Evolutionary conservation across 2,797 vertebrate genomes (phyloP).

Genomic region (Chelmon rostratus): DNA sequence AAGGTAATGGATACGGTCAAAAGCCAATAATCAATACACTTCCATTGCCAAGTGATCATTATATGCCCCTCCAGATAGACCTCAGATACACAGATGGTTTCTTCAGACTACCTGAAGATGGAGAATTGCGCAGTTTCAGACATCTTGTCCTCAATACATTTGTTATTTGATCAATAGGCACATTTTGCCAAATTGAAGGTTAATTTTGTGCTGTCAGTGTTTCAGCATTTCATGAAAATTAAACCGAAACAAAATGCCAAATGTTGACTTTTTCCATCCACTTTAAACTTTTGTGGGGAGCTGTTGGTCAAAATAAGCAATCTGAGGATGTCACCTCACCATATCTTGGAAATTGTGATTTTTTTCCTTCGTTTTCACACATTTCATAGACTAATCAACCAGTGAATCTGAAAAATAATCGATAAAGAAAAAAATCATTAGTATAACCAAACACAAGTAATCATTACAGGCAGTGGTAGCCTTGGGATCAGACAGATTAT

Average conservation of each 20-base stretch:
- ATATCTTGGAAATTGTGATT: background rate
- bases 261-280: background rate
- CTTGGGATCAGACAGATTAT: constrained; percentile 12
- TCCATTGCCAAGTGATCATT: constrained; percentile 43
- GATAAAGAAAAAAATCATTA: constrained; percentile 11
- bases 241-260: background rate
- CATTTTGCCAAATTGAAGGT: background rate
- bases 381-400: constrained; percentile 9
- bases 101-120: constrained; percentile 5
- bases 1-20: constrained; percentile 65
- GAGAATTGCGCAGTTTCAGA: background rate
- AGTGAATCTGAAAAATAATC: background rate
- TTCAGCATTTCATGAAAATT: background rate
- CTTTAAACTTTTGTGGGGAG: background rate
- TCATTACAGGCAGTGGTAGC: background rate
- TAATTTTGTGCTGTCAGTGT: background rate
- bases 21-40: constrained; percentile 63
- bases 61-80: constrained; percentile 41
- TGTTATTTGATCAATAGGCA: background rate
- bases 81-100: constrained; percentile 18
- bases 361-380: background rate
- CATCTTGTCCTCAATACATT: background rate
- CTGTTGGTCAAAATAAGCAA: background rate
- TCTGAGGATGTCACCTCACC: background rate
- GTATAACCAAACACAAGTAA: constrained; percentile 29